Conservation (phyloP, 2,113 vertebrate genomes). For the Indicator maculatus region DNA sequence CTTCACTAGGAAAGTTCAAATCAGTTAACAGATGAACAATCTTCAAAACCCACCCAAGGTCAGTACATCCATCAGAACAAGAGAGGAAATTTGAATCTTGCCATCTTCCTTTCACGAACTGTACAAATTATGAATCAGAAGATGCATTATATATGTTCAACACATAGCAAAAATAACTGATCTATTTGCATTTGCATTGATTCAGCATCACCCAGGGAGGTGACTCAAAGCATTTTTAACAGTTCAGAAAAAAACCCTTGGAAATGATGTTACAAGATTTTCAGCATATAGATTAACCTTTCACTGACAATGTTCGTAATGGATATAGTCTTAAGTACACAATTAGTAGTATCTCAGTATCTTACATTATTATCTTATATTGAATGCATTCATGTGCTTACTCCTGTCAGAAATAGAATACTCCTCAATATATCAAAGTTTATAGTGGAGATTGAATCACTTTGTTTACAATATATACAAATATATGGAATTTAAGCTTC, state of each 20-base stretch:
- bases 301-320: not conserved
- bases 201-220: not conserved
- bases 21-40: not conserved
- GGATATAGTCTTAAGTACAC: not conserved
- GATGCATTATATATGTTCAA: not conserved
- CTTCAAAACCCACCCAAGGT: not conserved
- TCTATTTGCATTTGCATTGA: not conserved
- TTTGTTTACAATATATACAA: not conserved
- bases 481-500: not conserved
- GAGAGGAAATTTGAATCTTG: not conserved
- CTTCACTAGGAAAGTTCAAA: not conserved
- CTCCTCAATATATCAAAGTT: not conserved
- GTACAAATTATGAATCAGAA: not conserved
- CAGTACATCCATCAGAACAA: not conserved
- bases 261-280: not conserved
- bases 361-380: not conserved
- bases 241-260: not conserved
- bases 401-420: not conserved
- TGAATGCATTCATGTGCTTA: not conserved
- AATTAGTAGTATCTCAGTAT: not conserved
- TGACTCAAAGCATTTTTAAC: conserved; percentile 8
- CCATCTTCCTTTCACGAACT: not conserved
- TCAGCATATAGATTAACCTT: not conserved
- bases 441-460: not conserved
- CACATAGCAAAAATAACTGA: not conserved